Base-by-base conservation (phyloP, 2,797 vertebrate species). In the Acanthopagrus latus region DNA sequence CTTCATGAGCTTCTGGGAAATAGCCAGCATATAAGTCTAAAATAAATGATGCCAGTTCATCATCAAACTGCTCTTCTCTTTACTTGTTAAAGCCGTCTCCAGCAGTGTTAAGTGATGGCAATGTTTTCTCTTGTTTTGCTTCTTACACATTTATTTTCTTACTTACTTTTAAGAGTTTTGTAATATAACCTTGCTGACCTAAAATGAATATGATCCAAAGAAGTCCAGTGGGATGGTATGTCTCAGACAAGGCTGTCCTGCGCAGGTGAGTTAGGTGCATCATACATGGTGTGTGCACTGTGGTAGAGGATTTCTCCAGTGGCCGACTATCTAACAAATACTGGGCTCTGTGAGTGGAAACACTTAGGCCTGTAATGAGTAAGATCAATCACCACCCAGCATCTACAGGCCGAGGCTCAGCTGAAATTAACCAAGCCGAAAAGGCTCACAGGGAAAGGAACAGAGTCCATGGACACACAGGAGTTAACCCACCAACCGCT, bases 371-470 rank as follows among this genome's bases (percentile, higher is more conserved):
- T 59, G 23, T 87, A 74, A 89, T 85, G 83, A 92, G 76, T 64
- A 33, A 43, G 76, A 90, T 93, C 88, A 86, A 83, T 91, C 88
- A 80, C 71, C 60, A 25, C 18, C 50, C 78, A 46, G 73, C 41
- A 21, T 83, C 57, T 62, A 20, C 64, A 63, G 52, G 38, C 74
- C 7, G 3, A 27, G 60, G 71, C 82, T 83, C 63, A 60, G 77
- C 83, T 83, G 82, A 89, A 89, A 89, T 88, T 79, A 85, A 64
- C 76, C 74, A 23, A 65, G 74, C 82, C 5, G 50, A 27, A 79
- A 85, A 86, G 27, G 59, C 86, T 85, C 69, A 66, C 58, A 82
- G 57, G 68, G 56, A 73, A 54, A 55, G 51, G 74, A 86, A 71
- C 78, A 57, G 74, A 88, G 46, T 88, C 89, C 66, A 25, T 3